These are phyloP conservation scores for Mormyrus proboscirostris DNA, from an alignment of 2,797 vertebrate genomes.

Conservation along the genomic window DNA sequence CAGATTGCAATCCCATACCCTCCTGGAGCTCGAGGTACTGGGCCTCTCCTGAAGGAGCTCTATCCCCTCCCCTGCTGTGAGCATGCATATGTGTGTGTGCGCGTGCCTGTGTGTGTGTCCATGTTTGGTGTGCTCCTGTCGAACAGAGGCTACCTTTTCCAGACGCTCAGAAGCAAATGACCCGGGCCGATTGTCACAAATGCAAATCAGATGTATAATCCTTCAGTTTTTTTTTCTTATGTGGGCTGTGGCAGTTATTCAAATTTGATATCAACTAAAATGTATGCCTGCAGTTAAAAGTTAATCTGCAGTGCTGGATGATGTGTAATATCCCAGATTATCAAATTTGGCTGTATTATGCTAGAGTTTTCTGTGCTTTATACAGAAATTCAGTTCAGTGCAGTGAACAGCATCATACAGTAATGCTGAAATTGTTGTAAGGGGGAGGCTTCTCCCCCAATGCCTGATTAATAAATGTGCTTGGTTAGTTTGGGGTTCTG, in stretches of 20 bases:
- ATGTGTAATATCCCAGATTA: neutral
- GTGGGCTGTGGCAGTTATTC: conserved; percentile 44
- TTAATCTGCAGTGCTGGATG: neutral
- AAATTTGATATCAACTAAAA: neutral
- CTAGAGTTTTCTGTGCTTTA: neutral
- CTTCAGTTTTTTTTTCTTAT: conserved; percentile 42
- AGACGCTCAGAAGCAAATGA: conserved; percentile 73
- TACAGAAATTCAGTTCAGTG: neutral
- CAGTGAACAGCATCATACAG: neutral
- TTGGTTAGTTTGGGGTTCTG: neutral
- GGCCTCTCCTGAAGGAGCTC: neutral
- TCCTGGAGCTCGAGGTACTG: conserved; percentile 77
- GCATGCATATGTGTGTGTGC: conserved; percentile 26
- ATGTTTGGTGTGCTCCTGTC: conserved; percentile 46
- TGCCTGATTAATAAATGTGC: neutral
- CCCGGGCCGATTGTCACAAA: conserved; percentile 49
- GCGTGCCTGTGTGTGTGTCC: conserved; percentile 16
- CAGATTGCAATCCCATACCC: conserved; percentile 76
- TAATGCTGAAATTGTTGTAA: neutral
- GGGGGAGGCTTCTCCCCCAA: neutral
- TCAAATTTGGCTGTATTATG: neutral
- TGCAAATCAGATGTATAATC: conserved; percentile 16
- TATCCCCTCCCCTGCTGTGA: neutral
- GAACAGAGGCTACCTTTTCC: conserved; percentile 74
- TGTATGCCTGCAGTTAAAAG: neutral